phyloP scores from a whole-genome alignment of 2,888 invertebrate species.

The Ganaspis brasiliensis region DNA sequence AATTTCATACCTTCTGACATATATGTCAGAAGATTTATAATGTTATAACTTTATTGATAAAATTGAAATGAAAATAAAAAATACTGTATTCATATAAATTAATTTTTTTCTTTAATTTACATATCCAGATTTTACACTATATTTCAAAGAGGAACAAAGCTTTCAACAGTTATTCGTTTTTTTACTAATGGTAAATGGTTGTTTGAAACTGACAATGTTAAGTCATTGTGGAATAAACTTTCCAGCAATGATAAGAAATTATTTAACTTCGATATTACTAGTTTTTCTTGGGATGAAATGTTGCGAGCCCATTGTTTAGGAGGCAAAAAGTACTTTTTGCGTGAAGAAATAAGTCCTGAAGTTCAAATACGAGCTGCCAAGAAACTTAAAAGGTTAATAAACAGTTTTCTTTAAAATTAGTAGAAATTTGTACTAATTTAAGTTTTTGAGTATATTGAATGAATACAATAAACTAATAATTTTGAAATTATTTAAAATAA shows the following conservation, averaged over 20 bases:
- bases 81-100: background rate
- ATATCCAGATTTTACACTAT: slow-evolving; percentile 84
- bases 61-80: background rate
- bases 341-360: background rate
- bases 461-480: too few relatives aligned
- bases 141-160: slow-evolving; percentile 81
- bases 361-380: background rate
- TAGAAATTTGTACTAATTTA: too few relatives aligned
- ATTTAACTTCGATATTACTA: slow-evolving; percentile 85
- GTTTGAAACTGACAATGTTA: slow-evolving; percentile 13
- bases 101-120: background rate
- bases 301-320: background rate
- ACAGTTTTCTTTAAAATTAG: too few relatives aligned
- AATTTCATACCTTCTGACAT: background rate
- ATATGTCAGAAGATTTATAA: background rate
- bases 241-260: slow-evolving; percentile 4
- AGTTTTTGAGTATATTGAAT: too few relatives aligned
- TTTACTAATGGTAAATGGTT: background rate
- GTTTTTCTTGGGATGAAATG: slow-evolving; percentile 85
- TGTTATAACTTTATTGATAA: background rate
- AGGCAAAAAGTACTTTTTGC: background rate
- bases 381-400: background rate
- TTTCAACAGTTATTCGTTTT: background rate
- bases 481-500: too few relatives aligned
- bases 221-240: slow-evolving; percentile 6